Evolutionary conservation across 1,140 invertebrate species (phyloP), one percentile per base, ranked within the genome.

Genomic region (Euura saliciscinereae): DNA sequence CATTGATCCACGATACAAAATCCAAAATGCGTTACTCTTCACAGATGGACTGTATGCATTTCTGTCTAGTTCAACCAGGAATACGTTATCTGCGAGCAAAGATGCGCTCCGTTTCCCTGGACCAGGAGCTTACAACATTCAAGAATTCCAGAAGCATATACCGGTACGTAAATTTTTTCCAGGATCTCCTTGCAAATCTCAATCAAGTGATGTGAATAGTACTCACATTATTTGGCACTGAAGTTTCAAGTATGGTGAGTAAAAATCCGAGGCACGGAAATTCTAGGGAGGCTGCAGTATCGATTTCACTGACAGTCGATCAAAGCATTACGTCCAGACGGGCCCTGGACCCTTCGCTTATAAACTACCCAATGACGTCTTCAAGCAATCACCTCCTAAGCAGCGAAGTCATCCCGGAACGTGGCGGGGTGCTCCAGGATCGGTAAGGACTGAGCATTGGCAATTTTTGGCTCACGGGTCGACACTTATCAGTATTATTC

Each of bases 201-300:
- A 28, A 28, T 28, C 28, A 28, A 28, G 28, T 28, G 28, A 28
- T 28, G 28, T 28, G 28, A 28, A 28, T 28, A 28, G 1, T 28
- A 28, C 28, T 28, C 28, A 28, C 28, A 28, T 28, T 28, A 28
- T 28, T 28, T 28, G 28, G 28, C 28, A 28, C 28, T 28, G 28
- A 28, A 28, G 28, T 28, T 28, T 28, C 28, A 1, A 28, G 28
- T 3, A 59, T 59, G 51, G 6, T n/a, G 6, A 59, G 2, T 11
- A 59, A 59, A 59, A 59, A n/a, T 59, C 10, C 13, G 10, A 11
- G 51, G 0, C 51, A 59, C 13, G 4, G 66, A 69, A 69, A 78
- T 73, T 79, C 65, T 66, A 79, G 79, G 78, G 78, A n/a, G 73
- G 79, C 7, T 71, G 77, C n/a, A 80, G 79, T 44, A 77, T 77